phyloP scores from a whole-genome alignment of 2,888 invertebrate genomes.

The Tipula helvola region DNA sequence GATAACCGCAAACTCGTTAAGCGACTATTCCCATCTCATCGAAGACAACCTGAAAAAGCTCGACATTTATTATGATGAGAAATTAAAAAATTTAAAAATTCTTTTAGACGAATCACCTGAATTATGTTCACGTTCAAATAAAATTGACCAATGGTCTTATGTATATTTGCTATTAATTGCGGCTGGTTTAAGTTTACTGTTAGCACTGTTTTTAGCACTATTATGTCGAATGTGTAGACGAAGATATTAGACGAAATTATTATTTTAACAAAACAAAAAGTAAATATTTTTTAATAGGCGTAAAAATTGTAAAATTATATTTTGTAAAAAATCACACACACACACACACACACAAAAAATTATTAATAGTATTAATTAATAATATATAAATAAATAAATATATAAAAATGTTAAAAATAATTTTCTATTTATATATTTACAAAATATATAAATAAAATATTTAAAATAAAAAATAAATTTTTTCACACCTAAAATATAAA shows the following conservation, averaged over 20 bases:
- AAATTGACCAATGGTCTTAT: conserved; percentile 35
- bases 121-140: conserved; percentile 44
- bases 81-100: conserved; percentile 37
- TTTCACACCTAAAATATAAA: neutral
- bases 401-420: neutral
- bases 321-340: neutral
- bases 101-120: conserved; percentile 67
- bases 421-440: neutral
- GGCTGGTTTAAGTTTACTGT: conserved; percentile 27
- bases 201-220: conserved; percentile 31
- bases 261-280: neutral
- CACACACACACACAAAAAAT: neutral
- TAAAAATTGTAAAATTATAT: neutral
- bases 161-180: conserved; percentile 30
- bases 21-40: conserved; percentile 35
- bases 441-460: neutral
- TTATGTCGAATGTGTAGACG: conserved; percentile 23
- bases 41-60: conserved; percentile 47
- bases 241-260: conserved; percentile 17
- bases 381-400: neutral
- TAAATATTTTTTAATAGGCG: neutral
- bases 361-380: neutral
- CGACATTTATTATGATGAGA: conserved; percentile 38
- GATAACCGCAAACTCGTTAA: conserved; percentile 27
- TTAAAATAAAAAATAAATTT: neutral